These are phyloP conservation scores for Babylonia areolata DNA, from an alignment of 1,140 invertebrate genomes.

Conservation along the genomic window DNA sequence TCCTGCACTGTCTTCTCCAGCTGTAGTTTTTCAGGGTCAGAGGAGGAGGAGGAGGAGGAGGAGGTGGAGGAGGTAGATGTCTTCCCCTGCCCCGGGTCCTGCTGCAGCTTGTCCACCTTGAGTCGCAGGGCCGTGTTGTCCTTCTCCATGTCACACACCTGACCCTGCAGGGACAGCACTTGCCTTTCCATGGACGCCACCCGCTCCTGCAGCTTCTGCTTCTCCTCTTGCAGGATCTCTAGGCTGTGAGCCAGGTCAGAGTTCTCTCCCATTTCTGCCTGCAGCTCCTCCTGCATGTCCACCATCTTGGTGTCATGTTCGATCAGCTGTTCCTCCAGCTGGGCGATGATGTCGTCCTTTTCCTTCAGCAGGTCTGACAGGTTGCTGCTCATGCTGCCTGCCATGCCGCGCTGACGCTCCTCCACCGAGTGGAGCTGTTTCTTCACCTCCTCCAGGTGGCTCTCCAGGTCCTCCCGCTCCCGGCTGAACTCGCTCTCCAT, in stretches of 20 bases:
- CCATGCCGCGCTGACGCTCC: slow-evolving; percentile 62
- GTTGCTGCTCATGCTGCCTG: slow-evolving; percentile 63
- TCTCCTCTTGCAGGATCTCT: slow-evolving; percentile 59
- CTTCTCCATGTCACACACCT: slow-evolving; percentile 57
- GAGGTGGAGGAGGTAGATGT: slow-evolving; percentile 49
- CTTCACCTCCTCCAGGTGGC: slow-evolving; percentile 67
- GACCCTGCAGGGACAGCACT: slow-evolving; percentile 52
- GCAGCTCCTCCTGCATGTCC: slow-evolving; percentile 68
- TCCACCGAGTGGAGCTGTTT: slow-evolving; percentile 55
- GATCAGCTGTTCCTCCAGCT: slow-evolving; percentile 72
- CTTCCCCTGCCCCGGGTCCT: slow-evolving; percentile 60
- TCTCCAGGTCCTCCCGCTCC: slow-evolving; percentile 68
- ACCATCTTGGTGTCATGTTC: slow-evolving; percentile 69
- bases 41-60: background rate
- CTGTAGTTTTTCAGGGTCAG: slow-evolving; percentile 54
- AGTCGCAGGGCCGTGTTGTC: slow-evolving; percentile 59
- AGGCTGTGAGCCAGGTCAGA: slow-evolving; percentile 56
- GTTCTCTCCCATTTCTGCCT: slow-evolving; percentile 63
- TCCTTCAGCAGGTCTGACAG: slow-evolving; percentile 65
- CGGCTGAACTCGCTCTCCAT: slow-evolving; percentile 64
- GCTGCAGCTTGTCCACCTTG: slow-evolving; percentile 62
- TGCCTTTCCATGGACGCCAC: slow-evolving; percentile 60
- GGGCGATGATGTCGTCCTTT: slow-evolving; percentile 71
- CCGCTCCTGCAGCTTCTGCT: slow-evolving; percentile 55
- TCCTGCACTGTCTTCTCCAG: slow-evolving; percentile 55